Percentiles rank a stretch among this genome's conserved stretches.
Evolutionary conservation across 2,888 invertebrate genomes (phyloP).

Genomic region (Meiosimyza platycephala): DNA sequence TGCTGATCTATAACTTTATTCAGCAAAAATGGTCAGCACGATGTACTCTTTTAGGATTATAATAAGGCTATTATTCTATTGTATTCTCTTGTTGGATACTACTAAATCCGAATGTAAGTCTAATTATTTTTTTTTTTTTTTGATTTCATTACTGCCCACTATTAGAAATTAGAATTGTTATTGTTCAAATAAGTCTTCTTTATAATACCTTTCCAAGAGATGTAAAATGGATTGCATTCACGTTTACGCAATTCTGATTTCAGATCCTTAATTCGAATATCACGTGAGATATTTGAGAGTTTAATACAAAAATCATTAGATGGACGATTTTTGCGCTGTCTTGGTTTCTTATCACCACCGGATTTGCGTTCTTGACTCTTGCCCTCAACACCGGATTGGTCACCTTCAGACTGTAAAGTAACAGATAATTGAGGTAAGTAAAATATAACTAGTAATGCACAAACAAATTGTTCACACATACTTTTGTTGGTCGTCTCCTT

Average conservation of each 20-base stretch:
- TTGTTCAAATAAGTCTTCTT: neutral
- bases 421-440: neutral
- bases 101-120: too few species aligned
- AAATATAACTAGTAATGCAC: conserved; percentile 11
- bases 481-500: conserved; percentile 63
- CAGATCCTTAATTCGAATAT: conserved; percentile 79
- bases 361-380: conserved; percentile 62
- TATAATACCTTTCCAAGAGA: conserved; percentile 76
- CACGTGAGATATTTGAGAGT: conserved; percentile 79
- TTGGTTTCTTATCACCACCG: conserved; percentile 48
- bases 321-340: conserved; percentile 54
- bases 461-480: conserved; percentile 33
- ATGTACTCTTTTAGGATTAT: too few species aligned
- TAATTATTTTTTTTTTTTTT: too few species aligned
- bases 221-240: conserved; percentile 80
- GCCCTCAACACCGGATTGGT: conserved; percentile 62
- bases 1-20: too few species aligned
- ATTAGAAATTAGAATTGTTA: too few species aligned
- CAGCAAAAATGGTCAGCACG: too few species aligned
- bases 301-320: conserved; percentile 65
- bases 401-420: conserved; percentile 60
- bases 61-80: too few species aligned
- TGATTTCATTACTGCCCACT: too few species aligned
- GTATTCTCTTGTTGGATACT: too few species aligned
- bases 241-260: conserved; percentile 79